These are phyloP conservation scores for Nomada fucata DNA, from an alignment of 2,888 invertebrate genomes.

Conservation along the genomic window DNA sequence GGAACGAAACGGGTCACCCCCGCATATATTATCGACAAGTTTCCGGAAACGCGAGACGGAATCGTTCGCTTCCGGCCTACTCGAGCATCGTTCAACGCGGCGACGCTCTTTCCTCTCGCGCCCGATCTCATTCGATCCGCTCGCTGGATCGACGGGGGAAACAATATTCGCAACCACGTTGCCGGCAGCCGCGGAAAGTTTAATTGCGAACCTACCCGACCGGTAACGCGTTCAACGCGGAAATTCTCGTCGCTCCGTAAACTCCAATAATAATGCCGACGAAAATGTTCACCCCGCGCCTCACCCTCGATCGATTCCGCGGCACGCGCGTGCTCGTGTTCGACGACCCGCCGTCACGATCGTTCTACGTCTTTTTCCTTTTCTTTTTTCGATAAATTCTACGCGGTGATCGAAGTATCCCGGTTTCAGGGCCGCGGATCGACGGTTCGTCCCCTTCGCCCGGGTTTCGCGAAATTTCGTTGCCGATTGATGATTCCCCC, in stretches of 20 bases:
- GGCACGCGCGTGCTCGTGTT: neutral
- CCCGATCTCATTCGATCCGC: neutral
- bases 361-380: too few species aligned
- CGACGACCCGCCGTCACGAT: too few species aligned
- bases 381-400: too few species aligned
- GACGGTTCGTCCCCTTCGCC: too few species aligned
- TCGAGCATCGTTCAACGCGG: neutral
- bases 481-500: neutral
- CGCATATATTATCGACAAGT: neutral
- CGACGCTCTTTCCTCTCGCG: neutral
- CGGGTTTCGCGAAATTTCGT: neutral
- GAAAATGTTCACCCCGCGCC: conserved; percentile 24
- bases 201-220: conserved; percentile 21
- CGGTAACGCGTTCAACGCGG: conserved; percentile 18
- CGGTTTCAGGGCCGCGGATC: neutral
- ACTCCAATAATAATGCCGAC: conserved; percentile 30
- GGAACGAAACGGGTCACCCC: neutral
- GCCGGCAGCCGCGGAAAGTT: conserved; percentile 24
- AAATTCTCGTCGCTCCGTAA: conserved; percentile 30
- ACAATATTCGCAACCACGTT: conserved; percentile 26
- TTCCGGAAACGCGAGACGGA: neutral
- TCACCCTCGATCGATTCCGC: conserved; percentile 24
- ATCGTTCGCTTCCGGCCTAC: neutral
- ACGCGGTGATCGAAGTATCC: neutral
- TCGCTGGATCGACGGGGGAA: neutral